phyloP scores from a whole-genome alignment of 2,888 invertebrate species.

The Stenolophus ochropezus region DNA sequence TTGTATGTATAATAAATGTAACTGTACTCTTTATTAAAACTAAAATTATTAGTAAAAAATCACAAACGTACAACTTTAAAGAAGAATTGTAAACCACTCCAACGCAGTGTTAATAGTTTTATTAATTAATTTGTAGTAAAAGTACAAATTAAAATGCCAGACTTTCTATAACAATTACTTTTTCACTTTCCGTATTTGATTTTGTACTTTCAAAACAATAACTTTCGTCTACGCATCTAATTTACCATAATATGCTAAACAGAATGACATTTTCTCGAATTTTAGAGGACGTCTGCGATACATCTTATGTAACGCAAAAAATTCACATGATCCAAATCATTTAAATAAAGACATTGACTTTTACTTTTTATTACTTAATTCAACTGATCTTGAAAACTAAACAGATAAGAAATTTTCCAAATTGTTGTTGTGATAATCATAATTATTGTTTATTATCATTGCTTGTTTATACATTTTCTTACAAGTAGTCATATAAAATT shows the following conservation, averaged over 20 bases:
- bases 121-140: not conserved
- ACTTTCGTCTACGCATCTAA: not conserved
- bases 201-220: not conserved
- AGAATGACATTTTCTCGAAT: conserved; percentile 18
- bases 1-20: no score
- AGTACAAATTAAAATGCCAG: not conserved
- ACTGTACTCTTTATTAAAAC: no score
- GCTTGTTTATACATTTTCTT: no score
- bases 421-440: not conserved
- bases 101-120: no score
- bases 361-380: not conserved
- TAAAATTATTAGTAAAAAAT: no score
- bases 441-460: no score
- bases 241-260: conserved; percentile 23
- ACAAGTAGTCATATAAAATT: no score
- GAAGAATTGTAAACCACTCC: no score
- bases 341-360: not conserved
- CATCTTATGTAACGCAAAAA: conserved; percentile 9
- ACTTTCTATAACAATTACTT: not conserved
- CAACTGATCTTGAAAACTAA: not conserved
- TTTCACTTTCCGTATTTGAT: not conserved
- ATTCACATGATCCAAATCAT: not conserved
- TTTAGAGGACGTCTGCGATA: not conserved
- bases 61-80: no score
- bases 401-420: not conserved